A percentile compares a stretch with the other conserved stretches of the same genome.
phyloP scores from a whole-genome alignment of 2,797 vertebrate species.

The Rhinogobio ventralis region DNA sequence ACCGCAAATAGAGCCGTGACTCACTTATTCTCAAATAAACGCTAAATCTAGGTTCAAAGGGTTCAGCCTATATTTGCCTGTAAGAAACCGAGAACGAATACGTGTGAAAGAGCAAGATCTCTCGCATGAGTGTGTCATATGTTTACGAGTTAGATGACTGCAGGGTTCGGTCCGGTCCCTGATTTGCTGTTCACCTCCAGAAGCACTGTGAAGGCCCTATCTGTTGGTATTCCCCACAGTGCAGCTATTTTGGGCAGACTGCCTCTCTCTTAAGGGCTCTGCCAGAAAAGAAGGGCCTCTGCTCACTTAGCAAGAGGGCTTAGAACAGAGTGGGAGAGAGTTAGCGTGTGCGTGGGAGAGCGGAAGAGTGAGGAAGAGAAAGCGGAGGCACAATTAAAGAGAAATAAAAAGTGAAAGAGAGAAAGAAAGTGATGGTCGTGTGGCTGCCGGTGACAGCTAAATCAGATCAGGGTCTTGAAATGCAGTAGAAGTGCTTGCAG shows the following conservation, averaged over 20 bases:
- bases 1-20: constrained; percentile 77
- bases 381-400: constrained; percentile 52
- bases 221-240: constrained; percentile 67
- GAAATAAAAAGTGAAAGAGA: constrained; percentile 34
- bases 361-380: constrained; percentile 45
- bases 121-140: constrained; percentile 37
- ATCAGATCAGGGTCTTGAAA: constrained; percentile 13
- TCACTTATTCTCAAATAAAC: constrained; percentile 79
- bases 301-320: constrained; percentile 67
- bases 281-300: constrained; percentile 67
- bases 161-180: constrained; percentile 21
- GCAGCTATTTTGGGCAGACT: constrained; percentile 75
- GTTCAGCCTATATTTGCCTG: constrained; percentile 54
- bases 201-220: constrained; percentile 58
- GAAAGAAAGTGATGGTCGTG: constrained; percentile 30
- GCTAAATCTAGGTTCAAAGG: constrained; percentile 62
- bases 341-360: constrained; percentile 35
- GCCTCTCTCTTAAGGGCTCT: constrained; percentile 64
- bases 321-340: constrained; percentile 49
- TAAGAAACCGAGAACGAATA: constrained; percentile 11
- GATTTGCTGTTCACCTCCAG: constrained; percentile 45
- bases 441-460: not conserved
- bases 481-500: not conserved
- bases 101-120: constrained; percentile 48
- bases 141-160: constrained; percentile 49